Evolutionary conservation across 2,797 vertebrate genomes (phyloP).

Genomic region (Gymnocypris eckloni): DNA sequence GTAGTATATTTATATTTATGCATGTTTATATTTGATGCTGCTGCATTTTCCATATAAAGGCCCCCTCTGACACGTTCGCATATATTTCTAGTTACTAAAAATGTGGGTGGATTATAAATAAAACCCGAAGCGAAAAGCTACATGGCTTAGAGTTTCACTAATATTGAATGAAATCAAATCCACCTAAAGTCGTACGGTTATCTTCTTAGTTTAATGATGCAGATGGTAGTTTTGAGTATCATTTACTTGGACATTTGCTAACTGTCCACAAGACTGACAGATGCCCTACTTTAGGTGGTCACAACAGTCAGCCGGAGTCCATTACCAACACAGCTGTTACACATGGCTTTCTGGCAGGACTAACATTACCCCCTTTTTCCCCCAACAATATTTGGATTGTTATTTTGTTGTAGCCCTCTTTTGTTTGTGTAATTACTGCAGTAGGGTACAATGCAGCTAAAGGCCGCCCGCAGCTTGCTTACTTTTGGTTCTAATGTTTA

Average conservation of each 20-base stretch:
- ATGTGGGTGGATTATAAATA: not conserved
- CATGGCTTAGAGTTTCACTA: not conserved
- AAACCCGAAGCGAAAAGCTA: not conserved
- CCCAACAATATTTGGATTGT: slow-evolving; percentile 15
- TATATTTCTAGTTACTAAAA: not conserved
- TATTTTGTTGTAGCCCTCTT: slow-evolving; percentile 44
- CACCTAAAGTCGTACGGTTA: slow-evolving; percentile 52
- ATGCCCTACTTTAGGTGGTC: slow-evolving; percentile 86
- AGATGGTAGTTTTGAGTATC: slow-evolving; percentile 66
- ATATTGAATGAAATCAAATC: slow-evolving; percentile 47
- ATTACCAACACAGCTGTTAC: slow-evolving; percentile 89
- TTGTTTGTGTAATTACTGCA: slow-evolving; percentile 26
- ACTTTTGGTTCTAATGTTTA: not conserved
- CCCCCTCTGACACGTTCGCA: not conserved
- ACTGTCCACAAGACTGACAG: slow-evolving; percentile 81
- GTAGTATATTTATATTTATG: not conserved
- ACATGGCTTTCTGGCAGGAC: slow-evolving; percentile 66
- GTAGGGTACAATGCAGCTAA: not conserved
- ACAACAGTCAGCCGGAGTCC: slow-evolving; percentile 84
- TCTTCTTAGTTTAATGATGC: slow-evolving; percentile 58
- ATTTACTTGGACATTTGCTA: slow-evolving; percentile 73
- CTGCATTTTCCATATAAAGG: not conserved
- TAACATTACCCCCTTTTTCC: slow-evolving; percentile 53
- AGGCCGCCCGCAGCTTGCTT: no score
- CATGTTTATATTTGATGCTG: not conserved